These are phyloP conservation scores for Anthonomus grandis DNA, from an alignment of 1,140 invertebrate genomes.

Conservation along the genomic window DNA sequence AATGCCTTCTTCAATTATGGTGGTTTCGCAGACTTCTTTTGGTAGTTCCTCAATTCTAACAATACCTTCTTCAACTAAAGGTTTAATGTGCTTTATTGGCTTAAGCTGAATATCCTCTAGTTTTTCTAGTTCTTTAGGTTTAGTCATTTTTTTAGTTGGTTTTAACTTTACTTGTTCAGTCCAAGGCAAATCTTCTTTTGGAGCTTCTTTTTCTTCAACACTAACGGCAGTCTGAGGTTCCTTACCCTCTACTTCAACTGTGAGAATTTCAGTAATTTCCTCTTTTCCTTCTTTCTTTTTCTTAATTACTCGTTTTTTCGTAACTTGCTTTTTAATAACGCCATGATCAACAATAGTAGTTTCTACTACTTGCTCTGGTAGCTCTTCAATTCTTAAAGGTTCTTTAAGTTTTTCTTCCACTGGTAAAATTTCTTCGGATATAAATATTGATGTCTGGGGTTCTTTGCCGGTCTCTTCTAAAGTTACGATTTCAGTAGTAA, in stretches of 20 bases:
- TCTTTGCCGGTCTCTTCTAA: slow-evolving; percentile 35
- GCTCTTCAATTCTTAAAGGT: slow-evolving; percentile 30
- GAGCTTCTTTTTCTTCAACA: slow-evolving; percentile 37
- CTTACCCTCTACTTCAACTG: slow-evolving; percentile 46
- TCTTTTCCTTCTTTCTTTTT: slow-evolving; percentile 36
- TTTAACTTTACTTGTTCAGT: slow-evolving; percentile 39
- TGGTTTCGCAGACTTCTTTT: slow-evolving; percentile 34
- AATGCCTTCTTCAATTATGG: slow-evolving; percentile 37
- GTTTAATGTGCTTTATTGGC: too few relatives aligned
- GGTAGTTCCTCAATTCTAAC: slow-evolving; percentile 42
- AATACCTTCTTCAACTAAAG: slow-evolving; percentile 19
- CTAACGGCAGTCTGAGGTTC: slow-evolving; percentile 46
- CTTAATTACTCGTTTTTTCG: slow-evolving; percentile 44
- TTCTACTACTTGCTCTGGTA: slow-evolving; percentile 33
- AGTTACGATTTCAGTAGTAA: slow-evolving; percentile 37
- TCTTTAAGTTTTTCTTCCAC: slow-evolving; percentile 36
- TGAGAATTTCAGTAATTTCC: slow-evolving; percentile 41
- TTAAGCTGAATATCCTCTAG: slow-evolving; percentile 38
- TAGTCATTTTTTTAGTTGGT: slow-evolving; percentile 33
- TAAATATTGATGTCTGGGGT: slow-evolving; percentile 26
- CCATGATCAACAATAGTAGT: slow-evolving; percentile 31
- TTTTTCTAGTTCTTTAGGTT: slow-evolving; percentile 38
- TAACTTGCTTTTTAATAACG: slow-evolving; percentile 44
- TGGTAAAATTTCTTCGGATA: slow-evolving; percentile 40
- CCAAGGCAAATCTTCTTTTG: slow-evolving; percentile 32